Percentiles rank a stretch among this genome's conserved stretches.
Conservation (phyloP, 2,797 vertebrate species). For the Acipenser transmontanus region DNA sequence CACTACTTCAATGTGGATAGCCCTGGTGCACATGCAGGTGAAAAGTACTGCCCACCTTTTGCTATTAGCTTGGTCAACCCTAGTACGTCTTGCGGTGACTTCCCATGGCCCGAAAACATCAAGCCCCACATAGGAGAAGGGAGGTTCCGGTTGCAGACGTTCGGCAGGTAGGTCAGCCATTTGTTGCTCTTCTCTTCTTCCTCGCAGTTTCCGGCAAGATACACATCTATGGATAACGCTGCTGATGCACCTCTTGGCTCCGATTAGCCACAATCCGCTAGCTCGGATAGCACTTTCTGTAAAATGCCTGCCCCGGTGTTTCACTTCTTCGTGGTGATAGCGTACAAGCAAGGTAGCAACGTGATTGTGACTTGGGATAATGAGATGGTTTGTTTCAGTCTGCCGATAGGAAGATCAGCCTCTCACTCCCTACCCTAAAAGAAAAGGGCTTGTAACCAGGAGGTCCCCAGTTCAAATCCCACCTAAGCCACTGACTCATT, state of each 20-base stretch:
- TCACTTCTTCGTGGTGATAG: no score
- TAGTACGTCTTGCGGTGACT: not conserved
- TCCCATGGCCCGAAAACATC: constrained; percentile 19
- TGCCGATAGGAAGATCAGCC: no score
- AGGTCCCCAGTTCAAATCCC: no score
- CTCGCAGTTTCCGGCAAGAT: not conserved
- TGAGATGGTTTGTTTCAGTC: constrained; percentile 4
- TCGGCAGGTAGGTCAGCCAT: constrained; percentile 4
- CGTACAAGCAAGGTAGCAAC: no score
- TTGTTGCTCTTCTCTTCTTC: not conserved
- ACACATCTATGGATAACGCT: not conserved
- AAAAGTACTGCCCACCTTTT: constrained; percentile 15
- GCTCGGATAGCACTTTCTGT: no score
- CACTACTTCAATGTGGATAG: not conserved
- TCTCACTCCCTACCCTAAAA: no score
- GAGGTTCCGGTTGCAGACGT: not conserved
- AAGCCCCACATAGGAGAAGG: constrained; percentile 7
- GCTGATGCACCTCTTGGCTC: no score
- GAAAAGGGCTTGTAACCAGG: no score
- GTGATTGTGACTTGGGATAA: not conserved
- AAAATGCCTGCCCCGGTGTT: no score
- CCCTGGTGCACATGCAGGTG: constrained; percentile 4
- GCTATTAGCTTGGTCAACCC: constrained; percentile 4
- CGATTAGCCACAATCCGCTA: no score
- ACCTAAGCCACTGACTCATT: no score